Base-by-base conservation (phyloP, 2,113 vertebrate genomes). In the Myanophis thanlyinensis region DNA sequence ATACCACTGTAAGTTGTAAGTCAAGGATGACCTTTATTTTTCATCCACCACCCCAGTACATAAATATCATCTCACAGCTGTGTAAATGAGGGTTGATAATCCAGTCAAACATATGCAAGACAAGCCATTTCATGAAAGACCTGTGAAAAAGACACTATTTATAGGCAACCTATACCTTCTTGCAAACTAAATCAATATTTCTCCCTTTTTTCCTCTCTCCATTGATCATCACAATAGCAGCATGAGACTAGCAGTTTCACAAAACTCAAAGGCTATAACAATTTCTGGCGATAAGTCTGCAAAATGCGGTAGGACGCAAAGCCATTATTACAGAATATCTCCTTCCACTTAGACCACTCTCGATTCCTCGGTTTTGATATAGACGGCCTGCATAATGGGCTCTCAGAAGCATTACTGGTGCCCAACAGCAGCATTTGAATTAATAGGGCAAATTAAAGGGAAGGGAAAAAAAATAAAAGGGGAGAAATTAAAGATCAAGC, bases 161-260 rank as follows among this genome's bases (percentile, higher is more conserved):
- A 94, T 85, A 93, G 27, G 35, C 94, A 96, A 59, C 48, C 44
- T 95, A 54, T 51, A 62, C 27, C 92, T 93, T 93, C 84, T 93
- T 47, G 94, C 48, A 92, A 90, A 96, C 85, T 85, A 95, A 94
- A 90, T 90, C 91, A 89, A 0, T 85, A 51, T 53, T 62, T 93
- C 59, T 87, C 30, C 80, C 90, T 80, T 87, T 87, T 35, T 20
- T 22, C 54, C 54, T 15, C 54, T 93, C 47, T 62, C 49, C 47
- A 89, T 92, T 90, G 12, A 48, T 94, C 67, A 92, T 93, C 62
- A 92, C 46, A 84, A 48, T 46, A 93, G 4, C 30, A 27, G 59
- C 73, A 89, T 9, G 84, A 93, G 93, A 47, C 88, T 1, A 22
- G 46, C 87, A 7, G 0, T 44, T 88, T 87, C 59, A 30, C 11